Evolutionary conservation across 1,140 invertebrate genomes (phyloP).

Genomic region (Nasonia giraulti): DNA sequence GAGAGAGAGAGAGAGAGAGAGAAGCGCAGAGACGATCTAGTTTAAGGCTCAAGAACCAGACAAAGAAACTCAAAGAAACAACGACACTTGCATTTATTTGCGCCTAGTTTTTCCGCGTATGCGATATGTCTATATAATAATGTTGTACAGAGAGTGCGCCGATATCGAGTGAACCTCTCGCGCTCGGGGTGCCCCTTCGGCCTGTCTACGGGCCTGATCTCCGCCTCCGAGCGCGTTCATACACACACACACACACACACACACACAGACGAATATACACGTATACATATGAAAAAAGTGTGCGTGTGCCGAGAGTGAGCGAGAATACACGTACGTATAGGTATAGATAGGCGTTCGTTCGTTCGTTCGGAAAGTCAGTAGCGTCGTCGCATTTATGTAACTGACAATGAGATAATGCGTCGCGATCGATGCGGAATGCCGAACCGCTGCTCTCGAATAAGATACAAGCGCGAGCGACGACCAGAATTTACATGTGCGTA

Average conservation of each 20-base stretch:
- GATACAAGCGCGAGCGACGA: not conserved
- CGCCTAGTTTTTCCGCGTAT: not conserved
- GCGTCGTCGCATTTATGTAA: conserved; percentile 41
- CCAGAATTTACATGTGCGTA: not conserved
- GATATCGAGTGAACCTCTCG: no score
- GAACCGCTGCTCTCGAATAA: conserved; percentile 34
- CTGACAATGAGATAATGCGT: conserved; percentile 46
- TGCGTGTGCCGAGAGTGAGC: not conserved
- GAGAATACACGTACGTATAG: conserved; percentile 5
- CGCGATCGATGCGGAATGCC: conserved; percentile 49
- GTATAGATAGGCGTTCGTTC: conserved; percentile 14
- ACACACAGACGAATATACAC: not conserved
- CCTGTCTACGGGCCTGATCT: conserved; percentile 45
- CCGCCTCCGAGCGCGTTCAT: conserved; percentile 30
- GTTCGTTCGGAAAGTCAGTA: conserved; percentile 8
- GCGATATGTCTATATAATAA: not conserved
- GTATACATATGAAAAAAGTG: not conserved
- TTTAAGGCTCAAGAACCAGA: not conserved
- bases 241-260: conserved; percentile 11
- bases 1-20: not conserved
- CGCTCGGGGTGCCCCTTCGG: conserved; percentile 47
- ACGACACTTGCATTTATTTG: conserved; percentile 39
- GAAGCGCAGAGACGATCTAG: not conserved
- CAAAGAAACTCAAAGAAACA: conserved; percentile 36
- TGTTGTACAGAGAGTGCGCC: not conserved